These are phyloP conservation scores for Pogonognathellus flavescens DNA, from an alignment of 1,140 invertebrate species.

Conservation along the genomic window DNA sequence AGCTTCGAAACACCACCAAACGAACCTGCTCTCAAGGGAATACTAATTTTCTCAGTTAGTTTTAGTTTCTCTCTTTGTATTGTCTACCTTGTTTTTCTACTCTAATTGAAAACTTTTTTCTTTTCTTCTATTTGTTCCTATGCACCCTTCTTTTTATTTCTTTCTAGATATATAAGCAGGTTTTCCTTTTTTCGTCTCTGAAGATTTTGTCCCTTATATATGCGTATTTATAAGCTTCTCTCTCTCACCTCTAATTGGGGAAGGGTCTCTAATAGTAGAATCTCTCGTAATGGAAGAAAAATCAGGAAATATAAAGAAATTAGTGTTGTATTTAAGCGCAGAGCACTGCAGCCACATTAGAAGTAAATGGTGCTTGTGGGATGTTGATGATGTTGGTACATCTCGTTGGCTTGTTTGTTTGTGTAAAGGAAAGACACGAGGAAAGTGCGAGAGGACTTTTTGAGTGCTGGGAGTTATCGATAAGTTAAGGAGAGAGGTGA, in stretches of 20 bases:
- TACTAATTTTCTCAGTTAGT: conserved; percentile 14
- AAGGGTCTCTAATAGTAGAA: background rate
- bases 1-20: background rate
- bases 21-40: conserved; percentile 22
- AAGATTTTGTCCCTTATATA: no score
- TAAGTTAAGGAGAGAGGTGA: background rate
- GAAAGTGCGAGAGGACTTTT: background rate
- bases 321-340: no score
- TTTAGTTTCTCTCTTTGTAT: conserved; percentile 8
- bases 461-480: background rate
- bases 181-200: no score
- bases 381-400: no score
- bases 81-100: background rate
- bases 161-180: background rate
- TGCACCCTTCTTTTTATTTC: background rate
- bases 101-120: conserved; percentile 35
- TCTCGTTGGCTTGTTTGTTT: no score
- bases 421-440: background rate
- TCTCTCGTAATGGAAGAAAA: background rate
- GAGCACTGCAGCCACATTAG: no score
- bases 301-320: no score
- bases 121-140: background rate
- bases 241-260: background rate
- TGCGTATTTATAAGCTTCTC: background rate
- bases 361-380: no score